These are phyloP conservation scores for Columbina picui DNA, from an alignment of 2,113 vertebrate species.

Conservation along the genomic window DNA sequence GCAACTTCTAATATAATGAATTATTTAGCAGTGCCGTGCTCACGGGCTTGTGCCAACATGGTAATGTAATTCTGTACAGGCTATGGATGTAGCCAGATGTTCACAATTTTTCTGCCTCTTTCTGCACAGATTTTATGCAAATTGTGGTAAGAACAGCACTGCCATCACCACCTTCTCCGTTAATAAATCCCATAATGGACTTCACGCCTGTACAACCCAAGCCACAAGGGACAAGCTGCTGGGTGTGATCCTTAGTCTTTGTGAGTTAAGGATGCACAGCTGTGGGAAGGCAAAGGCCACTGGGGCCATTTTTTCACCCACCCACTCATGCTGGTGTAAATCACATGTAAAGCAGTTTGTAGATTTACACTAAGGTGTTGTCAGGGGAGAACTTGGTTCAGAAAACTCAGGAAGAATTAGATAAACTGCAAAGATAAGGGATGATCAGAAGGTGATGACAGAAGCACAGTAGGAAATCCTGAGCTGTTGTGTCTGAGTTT, in stretches of 20 bases:
- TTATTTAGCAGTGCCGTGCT: constrained; percentile 56
- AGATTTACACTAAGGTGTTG: neutral
- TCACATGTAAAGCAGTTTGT: accelerated
- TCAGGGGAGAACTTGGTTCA: accelerated
- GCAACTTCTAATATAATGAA: constrained; percentile 65
- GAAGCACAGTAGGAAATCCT: neutral
- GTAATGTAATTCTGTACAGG: constrained; percentile 53
- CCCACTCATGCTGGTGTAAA: neutral
- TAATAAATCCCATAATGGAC: constrained; percentile 35
- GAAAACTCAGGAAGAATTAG: constrained; percentile 16
- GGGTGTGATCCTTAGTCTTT: neutral
- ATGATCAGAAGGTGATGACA: constrained; percentile 30
- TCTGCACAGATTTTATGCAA: constrained; percentile 59
- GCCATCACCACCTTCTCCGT: neutral
- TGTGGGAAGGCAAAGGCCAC: neutral
- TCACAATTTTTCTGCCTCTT: constrained; percentile 50
- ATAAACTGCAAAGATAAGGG: neutral
- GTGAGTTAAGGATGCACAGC: neutral
- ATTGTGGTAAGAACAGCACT: constrained; percentile 9
- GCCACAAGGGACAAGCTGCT: neutral
- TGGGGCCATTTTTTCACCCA: neutral
- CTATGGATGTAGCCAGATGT: constrained; percentile 50
- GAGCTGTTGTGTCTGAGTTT: neutral
- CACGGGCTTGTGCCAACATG: neutral
- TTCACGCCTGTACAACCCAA: neutral